A percentile compares a stretch with the other conserved stretches of the same genome.
These are phyloP conservation scores for Mus pahari DNA, from an alignment of 2,113 vertebrate species.

Conservation along the genomic window DNA sequence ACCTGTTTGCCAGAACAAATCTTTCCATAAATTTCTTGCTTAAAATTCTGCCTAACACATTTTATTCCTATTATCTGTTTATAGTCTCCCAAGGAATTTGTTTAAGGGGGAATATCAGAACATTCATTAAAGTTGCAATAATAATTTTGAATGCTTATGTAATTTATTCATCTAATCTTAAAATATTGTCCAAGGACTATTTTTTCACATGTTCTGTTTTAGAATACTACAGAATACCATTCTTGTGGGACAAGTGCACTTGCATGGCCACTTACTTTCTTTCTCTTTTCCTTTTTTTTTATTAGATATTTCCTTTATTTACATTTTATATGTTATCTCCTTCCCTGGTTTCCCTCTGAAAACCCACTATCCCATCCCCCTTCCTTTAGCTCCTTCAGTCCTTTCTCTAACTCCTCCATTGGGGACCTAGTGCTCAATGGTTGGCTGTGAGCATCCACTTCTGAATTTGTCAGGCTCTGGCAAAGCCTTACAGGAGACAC, in stretches of 20 bases:
- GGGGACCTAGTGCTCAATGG: no score
- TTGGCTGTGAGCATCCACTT: no score
- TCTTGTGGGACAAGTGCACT: not conserved
- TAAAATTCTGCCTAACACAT: not conserved
- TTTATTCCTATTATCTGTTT: not conserved
- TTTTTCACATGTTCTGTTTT: not conserved
- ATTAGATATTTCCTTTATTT: no score
- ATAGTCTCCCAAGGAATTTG: not conserved
- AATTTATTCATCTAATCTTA: conserved; percentile 31
- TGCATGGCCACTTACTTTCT: not conserved
- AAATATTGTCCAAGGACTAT: not conserved
- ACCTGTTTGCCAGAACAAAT: not conserved
- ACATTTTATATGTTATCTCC: no score
- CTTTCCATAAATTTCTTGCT: conserved; percentile 3
- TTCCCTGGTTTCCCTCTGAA: no score
- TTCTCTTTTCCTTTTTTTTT: no score
- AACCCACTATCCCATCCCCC: no score
- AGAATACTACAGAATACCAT: not conserved
- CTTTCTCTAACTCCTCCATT: no score
- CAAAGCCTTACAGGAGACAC: no score
- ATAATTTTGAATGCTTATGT: not conserved
- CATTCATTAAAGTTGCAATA: not conserved
- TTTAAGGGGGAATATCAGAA: not conserved
- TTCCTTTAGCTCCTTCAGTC: no score
- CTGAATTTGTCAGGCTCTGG: no score